Conservation (phyloP, 2,888 invertebrate genomes). For the Limenitis camilla region DNA sequence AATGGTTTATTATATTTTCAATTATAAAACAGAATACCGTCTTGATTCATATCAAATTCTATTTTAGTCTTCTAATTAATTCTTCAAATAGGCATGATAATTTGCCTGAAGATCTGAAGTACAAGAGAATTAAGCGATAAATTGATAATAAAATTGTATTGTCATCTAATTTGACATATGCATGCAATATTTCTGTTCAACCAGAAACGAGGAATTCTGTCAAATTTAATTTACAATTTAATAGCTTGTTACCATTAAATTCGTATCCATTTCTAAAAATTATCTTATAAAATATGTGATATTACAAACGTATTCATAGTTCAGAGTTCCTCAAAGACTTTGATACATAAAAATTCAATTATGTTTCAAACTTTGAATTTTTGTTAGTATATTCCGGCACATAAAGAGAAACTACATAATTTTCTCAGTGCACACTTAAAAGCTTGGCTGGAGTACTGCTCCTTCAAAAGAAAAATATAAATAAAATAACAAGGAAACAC, state of each 20-base stretch:
- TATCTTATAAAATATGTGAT: too few species aligned
- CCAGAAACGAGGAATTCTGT: too few species aligned
- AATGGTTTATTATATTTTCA: too few species aligned
- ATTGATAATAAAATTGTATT: neutral
- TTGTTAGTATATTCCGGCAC: slow-evolving; percentile 10
- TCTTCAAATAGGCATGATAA: neutral
- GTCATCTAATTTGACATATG: too few species aligned
- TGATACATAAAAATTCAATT: slow-evolving; percentile 18
- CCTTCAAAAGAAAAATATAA: slow-evolving; percentile 14
- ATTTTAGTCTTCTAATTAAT: neutral
- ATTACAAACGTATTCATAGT: neutral
- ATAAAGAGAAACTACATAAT: slow-evolving; percentile 13
- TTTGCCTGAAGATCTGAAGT: neutral
- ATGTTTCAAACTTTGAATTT: slow-evolving; percentile 16
- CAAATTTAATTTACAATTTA: too few species aligned
- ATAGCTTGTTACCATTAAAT: too few species aligned
- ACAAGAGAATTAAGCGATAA: too few species aligned
- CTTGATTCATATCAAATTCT: neutral
- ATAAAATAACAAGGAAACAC: neutral
- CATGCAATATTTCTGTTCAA: too few species aligned
- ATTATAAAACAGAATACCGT: neutral
- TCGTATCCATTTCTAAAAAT: too few species aligned
- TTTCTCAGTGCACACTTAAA: slow-evolving; percentile 15
- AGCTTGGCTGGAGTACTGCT: slow-evolving; percentile 8
- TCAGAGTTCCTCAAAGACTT: slow-evolving; percentile 12